Conservation (phyloP, 2,888 invertebrate genomes). For the Homarus gammarus region DNA sequence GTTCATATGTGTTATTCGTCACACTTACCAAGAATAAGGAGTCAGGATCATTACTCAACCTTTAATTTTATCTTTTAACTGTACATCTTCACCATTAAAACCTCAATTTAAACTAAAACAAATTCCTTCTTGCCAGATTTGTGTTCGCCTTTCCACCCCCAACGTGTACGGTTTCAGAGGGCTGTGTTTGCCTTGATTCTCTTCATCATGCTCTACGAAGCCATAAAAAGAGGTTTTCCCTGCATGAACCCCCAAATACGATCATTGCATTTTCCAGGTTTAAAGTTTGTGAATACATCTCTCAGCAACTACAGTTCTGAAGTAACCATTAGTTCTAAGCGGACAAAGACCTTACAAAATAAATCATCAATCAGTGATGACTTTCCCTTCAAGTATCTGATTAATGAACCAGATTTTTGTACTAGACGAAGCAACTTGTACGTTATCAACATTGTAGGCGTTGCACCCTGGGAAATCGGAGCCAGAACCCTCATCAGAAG, state of each 20-base stretch:
- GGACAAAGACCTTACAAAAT: not conserved
- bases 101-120: no score
- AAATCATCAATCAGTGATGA: not conserved
- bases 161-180: not conserved
- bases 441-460: conserved; percentile 39
- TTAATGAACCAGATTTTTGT: conserved; percentile 48
- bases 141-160: not conserved
- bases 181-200: not conserved
- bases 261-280: not conserved
- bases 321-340: not conserved
- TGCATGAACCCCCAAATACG: not conserved
- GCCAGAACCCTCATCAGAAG: conserved; percentile 39
- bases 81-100: no score
- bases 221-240: not conserved
- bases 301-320: not conserved
- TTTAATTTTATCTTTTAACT: no score
- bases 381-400: conserved; percentile 44
- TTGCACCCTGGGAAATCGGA: conserved; percentile 13
- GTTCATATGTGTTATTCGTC: no score
- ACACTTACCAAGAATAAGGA: no score
- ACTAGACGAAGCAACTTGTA: not conserved
- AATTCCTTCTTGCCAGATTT: no score
- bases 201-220: not conserved
- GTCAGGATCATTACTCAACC: no score
- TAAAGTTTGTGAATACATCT: not conserved